These are phyloP conservation scores for Nasonia oneida DNA, from an alignment of 2,888 invertebrate species.

Conservation along the genomic window DNA sequence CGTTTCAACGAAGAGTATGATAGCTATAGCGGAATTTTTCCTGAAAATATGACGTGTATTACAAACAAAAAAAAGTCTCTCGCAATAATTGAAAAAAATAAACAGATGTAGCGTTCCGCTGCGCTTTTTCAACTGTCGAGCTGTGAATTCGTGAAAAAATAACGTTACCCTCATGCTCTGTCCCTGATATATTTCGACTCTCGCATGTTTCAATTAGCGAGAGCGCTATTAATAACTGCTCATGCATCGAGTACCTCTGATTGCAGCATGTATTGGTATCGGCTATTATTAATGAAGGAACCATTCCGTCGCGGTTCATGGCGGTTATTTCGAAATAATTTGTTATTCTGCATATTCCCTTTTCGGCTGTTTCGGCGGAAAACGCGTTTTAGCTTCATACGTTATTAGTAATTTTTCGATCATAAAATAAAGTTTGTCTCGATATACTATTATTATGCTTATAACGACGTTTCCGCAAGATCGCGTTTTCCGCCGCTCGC, in stretches of 20 bases:
- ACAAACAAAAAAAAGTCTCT: background rate
- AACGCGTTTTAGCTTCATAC: no score
- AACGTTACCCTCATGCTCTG: background rate
- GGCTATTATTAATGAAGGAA: background rate
- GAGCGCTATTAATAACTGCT: conserved; percentile 2
- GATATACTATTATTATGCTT: background rate
- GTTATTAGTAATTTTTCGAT: no score
- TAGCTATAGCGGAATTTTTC: no score
- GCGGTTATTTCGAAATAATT: background rate
- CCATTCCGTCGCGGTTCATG: background rate
- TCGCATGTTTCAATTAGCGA: background rate
- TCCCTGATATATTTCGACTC: background rate
- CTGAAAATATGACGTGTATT: background rate
- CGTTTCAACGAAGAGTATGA: no score
- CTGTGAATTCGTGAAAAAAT: background rate
- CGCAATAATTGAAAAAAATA: conserved; percentile 3
- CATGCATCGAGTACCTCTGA: background rate
- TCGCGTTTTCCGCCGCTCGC: background rate
- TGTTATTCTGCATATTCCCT: background rate
- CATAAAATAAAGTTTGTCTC: no score
- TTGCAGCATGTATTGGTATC: background rate
- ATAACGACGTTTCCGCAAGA: no score
- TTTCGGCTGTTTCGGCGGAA: no score
- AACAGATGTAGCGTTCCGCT: background rate
- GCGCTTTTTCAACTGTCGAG: background rate